Evolutionary conservation across 92 coral and sea anemone species (phyloP).

Genomic region (Umimayanthus kanabou): DNA sequence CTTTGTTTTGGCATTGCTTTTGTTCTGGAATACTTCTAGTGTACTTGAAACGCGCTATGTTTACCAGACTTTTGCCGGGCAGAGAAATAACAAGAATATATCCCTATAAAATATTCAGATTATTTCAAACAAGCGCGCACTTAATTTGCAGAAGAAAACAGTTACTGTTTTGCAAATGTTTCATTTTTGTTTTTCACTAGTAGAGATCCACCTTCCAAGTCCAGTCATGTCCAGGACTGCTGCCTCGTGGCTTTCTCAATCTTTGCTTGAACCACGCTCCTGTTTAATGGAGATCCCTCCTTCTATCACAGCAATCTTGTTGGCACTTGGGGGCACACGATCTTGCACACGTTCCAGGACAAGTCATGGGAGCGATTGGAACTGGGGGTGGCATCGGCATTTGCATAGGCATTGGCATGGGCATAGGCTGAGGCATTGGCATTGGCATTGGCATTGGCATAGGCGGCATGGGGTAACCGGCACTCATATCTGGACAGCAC

Average conservation of each 20-base stretch:
- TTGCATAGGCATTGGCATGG: constrained; percentile 53
- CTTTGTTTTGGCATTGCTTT: no score
- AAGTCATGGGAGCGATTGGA: constrained; percentile 52
- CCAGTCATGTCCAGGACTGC: neutral
- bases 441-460: constrained; percentile 55
- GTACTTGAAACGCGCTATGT: neutral
- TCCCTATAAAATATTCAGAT: neutral
- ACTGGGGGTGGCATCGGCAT: constrained; percentile 54
- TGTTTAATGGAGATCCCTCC: constrained; percentile 41
- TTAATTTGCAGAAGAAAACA: neutral
- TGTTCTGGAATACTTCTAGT: neutral
- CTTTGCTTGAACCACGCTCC: neutral
- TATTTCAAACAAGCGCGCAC: neutral
- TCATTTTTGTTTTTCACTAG: no score
- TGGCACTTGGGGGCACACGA: constrained; percentile 88
- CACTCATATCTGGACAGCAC: constrained; percentile 62
- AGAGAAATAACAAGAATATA: neutral
- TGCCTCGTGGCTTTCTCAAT: neutral
- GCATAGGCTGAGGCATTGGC: constrained; percentile 40
- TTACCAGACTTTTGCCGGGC: neutral
- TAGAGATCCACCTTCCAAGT: neutral
- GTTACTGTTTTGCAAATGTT: no score
- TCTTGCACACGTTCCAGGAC: constrained; percentile 89
- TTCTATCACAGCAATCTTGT: constrained; percentile 89
- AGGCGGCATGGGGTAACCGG: constrained; percentile 37